Evolutionary conservation across 2,888 invertebrate genomes (phyloP), one percentile per base, ranked within the genome.

Genomic region (Drosophila glabriapex): DNA sequence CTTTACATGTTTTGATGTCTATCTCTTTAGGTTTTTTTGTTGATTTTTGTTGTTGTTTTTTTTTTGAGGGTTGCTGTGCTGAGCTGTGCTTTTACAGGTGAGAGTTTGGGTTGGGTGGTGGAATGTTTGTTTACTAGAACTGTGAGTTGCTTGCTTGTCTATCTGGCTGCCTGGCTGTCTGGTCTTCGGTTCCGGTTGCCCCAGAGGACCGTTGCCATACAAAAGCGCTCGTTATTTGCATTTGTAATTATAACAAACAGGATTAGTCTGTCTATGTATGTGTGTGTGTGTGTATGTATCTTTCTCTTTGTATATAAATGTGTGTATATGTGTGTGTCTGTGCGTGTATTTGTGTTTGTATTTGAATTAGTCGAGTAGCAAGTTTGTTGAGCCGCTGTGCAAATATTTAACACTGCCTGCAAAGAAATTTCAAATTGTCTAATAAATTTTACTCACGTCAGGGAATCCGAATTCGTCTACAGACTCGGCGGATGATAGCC

Each of bases 401-500:
- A 86, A 83, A 87, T 88, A 86, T 90, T 86, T 86, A 69, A 49
- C 28, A 28, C 37, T 60, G 71, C 33, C 68, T 54, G 72, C 39
- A 71, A 77, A 79, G 70, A 69, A 75, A 79, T 76, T 68, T 50
- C 76, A 73, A 78, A 74, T 84, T 84, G 70, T 84, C 80, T 75
- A 87, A 84, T 86, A 78, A 79, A 89, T 82, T 84, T 77, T 41
- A 93, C 93, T 93, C 86, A 94, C 94, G 83, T 92, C 91, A 91
- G 94, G 93, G 91, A 93, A 94, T 91, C 93, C 93, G 84, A 88
- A 93, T 85, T 93, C 93, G 92, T 93, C 93, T 62, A 92, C 92
- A 67, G 93, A 90, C 74, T 93, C 93, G 78, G 92, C 90, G 72
- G 94, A 92, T 80, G 94, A 94, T 89, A 96, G 95, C 95, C 96